Evolutionary conservation across 1,140 invertebrate genomes (phyloP), one percentile per base, ranked within the genome.

Genomic region (Melitaea cinxia): DNA sequence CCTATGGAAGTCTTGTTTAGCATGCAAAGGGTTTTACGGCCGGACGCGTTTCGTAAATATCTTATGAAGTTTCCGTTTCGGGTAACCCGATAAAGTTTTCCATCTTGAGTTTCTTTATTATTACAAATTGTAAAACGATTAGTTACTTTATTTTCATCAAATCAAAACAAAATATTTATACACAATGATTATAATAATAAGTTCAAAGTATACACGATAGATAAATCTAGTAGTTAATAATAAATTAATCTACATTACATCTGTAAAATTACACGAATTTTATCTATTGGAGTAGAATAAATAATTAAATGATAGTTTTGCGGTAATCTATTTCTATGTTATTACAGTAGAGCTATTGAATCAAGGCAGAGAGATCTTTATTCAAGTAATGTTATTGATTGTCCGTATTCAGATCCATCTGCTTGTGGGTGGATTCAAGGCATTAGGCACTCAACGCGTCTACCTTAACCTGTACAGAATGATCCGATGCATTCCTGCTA

Each of bases 11-110:
- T 72, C 72, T 72, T 57, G 66, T 70, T 78, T 80, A 73, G 72
- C 77, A 82, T 80, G 75, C 71, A 76, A 78, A 78, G 73, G 77
- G 75, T 76, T 78, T 76, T 70, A 65, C 66, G 57, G 58, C 70
- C 69, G 64, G 66, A 68, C 63, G 69, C 62, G 47, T 58, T 58
- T 42, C 62, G 67, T 77, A 77, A 77, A 73, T 75, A 73, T 75
- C 67, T 78, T 75, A 78, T 78, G 70, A 72, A 63, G 26, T 66
- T 60, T 54, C 61, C 55, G 53, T 66, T n/a, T 69, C 64, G 59
- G 55, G 59, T 42, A 65, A 58, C 28, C 59, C 66, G 42, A 72
- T 66, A 65, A 72, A 68, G 28, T 69, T 68, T 72, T 42, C 53
- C 55, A 54, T 45, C 53, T 52, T 65, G 54, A 57, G 24, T 56